phyloP scores from a whole-genome alignment of 2,797 vertebrate species.

The Amphiprion clarkii region DNA sequence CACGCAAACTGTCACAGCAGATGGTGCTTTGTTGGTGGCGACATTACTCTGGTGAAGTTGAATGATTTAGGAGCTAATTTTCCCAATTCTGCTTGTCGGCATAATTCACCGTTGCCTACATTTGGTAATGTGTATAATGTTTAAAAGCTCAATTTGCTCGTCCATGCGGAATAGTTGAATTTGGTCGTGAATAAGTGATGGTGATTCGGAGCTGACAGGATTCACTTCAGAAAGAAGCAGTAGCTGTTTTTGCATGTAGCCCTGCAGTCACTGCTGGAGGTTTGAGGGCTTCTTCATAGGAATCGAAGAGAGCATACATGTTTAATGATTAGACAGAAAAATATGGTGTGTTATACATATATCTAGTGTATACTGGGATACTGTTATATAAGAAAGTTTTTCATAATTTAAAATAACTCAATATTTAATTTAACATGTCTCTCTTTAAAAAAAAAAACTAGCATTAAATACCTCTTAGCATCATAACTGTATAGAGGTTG shows the following conservation, averaged over 20 bases:
- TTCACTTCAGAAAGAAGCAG: slow-evolving; percentile 42
- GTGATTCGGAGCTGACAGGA: slow-evolving; percentile 31
- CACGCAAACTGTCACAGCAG: slow-evolving; percentile 69
- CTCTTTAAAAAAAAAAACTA: slow-evolving; percentile 21
- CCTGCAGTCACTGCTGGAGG: slow-evolving; percentile 47
- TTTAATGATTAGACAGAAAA: slow-evolving; percentile 11
- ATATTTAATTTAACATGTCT: slow-evolving; percentile 37
- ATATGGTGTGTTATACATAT: background rate
- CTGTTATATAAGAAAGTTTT: slow-evolving; percentile 36
- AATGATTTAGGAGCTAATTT: slow-evolving; percentile 42
- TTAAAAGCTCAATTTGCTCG: slow-evolving; percentile 42
- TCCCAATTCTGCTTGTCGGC: slow-evolving; percentile 48
- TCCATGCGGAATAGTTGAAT: slow-evolving; percentile 61
- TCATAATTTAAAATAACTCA: slow-evolving; percentile 36
- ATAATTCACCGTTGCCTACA: slow-evolving; percentile 31
- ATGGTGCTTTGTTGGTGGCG: slow-evolving; percentile 63
- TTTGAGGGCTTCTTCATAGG: slow-evolving; percentile 31
- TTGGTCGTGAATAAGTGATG: slow-evolving; percentile 64
- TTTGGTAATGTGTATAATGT: slow-evolving; percentile 35
- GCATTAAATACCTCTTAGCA: slow-evolving; percentile 26
- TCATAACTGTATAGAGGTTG: slow-evolving; percentile 34
- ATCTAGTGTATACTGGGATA: background rate
- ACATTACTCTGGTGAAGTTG: slow-evolving; percentile 50
- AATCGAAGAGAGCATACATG: background rate
- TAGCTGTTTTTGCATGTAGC: slow-evolving; percentile 41